Evolutionary conservation across 2,888 invertebrate species (phyloP).

Genomic region (Drosophila lacicola): DNA sequence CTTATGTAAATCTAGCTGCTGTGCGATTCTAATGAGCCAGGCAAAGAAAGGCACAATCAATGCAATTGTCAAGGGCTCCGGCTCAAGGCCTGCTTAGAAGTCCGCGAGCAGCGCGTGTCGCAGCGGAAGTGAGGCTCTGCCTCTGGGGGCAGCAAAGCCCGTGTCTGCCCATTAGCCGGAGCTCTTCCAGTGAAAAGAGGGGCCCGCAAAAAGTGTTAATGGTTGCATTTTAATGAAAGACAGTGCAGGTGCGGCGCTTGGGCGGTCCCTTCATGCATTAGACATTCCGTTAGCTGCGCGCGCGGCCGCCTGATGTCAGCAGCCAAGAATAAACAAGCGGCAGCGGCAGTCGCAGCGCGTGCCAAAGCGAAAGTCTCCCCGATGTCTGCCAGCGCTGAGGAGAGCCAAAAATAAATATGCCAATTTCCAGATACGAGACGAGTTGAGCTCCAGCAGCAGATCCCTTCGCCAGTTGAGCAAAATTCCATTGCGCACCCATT

Average conservation of each 20-base stretch:
- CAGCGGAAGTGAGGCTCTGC: conserved; percentile 28
- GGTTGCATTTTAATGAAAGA: conserved; percentile 60
- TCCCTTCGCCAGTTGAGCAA: conserved; percentile 28
- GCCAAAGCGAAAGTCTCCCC: conserved; percentile 63
- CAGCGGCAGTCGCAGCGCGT: conserved; percentile 26
- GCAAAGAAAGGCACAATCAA: conserved; percentile 20
- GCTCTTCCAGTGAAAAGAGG: conserved; percentile 8
- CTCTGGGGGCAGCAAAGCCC: neutral
- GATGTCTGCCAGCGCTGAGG: conserved; percentile 58
- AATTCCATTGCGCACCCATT: conserved; percentile 58
- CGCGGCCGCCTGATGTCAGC: conserved; percentile 38
- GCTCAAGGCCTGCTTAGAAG: conserved; percentile 27
- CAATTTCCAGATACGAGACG: conserved; percentile 46
- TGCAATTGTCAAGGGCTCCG: conserved; percentile 27
- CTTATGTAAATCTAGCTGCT: conserved; percentile 17
- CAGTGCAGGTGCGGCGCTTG: conserved; percentile 51
- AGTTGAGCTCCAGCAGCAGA: neutral
- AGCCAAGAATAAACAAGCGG: conserved; percentile 46
- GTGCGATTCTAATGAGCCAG: conserved; percentile 26
- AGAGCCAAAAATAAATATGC: conserved; percentile 65
- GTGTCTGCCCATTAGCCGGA: conserved; percentile 19
- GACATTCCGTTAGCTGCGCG: conserved; percentile 47
- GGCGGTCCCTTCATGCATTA: conserved; percentile 37
- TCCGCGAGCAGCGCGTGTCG: conserved; percentile 31
- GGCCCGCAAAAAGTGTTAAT: conserved; percentile 42